phyloP scores from a whole-genome alignment of 2,797 vertebrate genomes.

The Nasua narica region DNA sequence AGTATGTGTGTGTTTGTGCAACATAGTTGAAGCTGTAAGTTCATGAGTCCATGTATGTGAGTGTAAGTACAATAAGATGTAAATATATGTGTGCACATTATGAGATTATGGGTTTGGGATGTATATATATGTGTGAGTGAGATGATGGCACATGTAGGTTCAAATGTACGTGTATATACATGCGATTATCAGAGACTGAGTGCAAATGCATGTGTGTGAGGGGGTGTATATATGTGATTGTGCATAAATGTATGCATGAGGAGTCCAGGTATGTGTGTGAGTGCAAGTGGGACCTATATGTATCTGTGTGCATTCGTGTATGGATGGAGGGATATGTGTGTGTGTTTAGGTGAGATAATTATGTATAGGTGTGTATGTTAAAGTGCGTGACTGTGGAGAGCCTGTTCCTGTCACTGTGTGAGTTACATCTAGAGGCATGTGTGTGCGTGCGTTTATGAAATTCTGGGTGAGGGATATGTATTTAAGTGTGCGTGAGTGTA shows the following conservation, averaged over 20 bases:
- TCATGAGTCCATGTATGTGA: not conserved
- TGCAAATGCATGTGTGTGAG: not conserved
- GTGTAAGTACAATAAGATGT: not conserved
- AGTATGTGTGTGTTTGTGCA: not conserved
- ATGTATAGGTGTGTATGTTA: not conserved
- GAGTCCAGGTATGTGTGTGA: not conserved
- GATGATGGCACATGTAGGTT: not conserved
- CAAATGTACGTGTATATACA: not conserved
- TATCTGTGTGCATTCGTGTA: not conserved
- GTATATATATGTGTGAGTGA: not conserved
- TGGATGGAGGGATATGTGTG: not conserved
- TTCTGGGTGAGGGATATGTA: not conserved
- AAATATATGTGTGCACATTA: not conserved
- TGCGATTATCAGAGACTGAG: not conserved
- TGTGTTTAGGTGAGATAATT: not conserved
- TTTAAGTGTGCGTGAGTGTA: not conserved
- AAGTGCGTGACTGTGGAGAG: not conserved
- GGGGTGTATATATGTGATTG: not conserved
- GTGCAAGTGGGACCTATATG: too few relatives aligned
- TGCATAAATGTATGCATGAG: not conserved
- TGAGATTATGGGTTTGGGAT: not conserved
- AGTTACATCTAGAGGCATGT: not conserved
- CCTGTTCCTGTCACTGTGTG: not conserved
- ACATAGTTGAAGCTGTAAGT: not conserved
- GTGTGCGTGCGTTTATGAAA: not conserved